Percentiles rank a stretch among this genome's conserved stretches.
phyloP scores from a whole-genome alignment of 2,113 vertebrate genomes.

The Aptenodytes forsteri region DNA sequence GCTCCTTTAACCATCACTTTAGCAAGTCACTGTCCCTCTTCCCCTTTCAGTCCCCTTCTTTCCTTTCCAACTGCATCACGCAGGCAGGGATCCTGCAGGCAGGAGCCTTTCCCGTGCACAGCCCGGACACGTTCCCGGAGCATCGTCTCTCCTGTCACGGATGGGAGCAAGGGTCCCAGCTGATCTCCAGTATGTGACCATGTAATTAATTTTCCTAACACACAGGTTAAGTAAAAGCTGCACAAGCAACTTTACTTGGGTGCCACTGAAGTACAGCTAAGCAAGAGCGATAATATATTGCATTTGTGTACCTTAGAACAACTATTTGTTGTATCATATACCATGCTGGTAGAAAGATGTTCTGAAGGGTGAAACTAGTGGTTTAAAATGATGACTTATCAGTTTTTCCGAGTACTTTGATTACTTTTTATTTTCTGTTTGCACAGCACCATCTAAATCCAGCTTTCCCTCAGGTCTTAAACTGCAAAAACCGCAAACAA shows the following conservation, averaged over 20 bases:
- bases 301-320: not conserved
- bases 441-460: not conserved
- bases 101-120: not conserved
- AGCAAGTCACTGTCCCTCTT: not conserved
- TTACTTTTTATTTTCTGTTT: constrained; percentile 17
- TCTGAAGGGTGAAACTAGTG: not conserved
- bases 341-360: not conserved
- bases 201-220: not conserved
- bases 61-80: not conserved
- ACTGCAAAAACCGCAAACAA: not conserved
- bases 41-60: not conserved
- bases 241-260: not conserved
- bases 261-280: not conserved
- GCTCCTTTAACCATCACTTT: not conserved
- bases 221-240: not conserved
- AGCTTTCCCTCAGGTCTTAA: not conserved
- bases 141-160: not conserved
- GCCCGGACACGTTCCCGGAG: rapidly evolving
- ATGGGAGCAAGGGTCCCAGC: not conserved
- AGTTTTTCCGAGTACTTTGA: not conserved
- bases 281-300: not conserved
- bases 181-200: not conserved
- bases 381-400: not conserved
- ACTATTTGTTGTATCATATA: not conserved
- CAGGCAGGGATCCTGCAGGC: not conserved